A percentile compares a stretch with the other conserved stretches of the same genome.
Conservation (phyloP, 2,797 vertebrate species). For the Aulostomus chinensis region DNA sequence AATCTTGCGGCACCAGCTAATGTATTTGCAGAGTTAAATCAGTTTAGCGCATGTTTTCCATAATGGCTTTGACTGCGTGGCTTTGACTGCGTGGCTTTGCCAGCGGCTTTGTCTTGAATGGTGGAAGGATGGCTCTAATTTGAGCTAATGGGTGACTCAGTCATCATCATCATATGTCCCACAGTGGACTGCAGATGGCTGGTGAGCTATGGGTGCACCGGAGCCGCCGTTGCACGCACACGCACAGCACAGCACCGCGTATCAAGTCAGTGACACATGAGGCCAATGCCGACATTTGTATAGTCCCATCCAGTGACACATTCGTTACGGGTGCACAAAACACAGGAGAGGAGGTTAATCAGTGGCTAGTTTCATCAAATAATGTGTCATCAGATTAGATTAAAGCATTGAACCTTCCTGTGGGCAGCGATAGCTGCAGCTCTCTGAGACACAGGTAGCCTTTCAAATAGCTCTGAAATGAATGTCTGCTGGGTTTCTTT, state of each 20-base stretch:
- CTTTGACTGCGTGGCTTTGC: slow-evolving; percentile 66
- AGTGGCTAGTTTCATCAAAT: slow-evolving; percentile 60
- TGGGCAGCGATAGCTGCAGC: slow-evolving; percentile 36
- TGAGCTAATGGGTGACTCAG: slow-evolving; percentile 78
- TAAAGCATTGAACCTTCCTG: slow-evolving; percentile 60
- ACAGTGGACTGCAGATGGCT: slow-evolving; percentile 65
- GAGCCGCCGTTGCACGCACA: slow-evolving; percentile 23
- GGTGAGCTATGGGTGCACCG: slow-evolving; percentile 57
- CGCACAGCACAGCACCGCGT: slow-evolving; percentile 46
- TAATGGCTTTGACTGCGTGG: slow-evolving; percentile 71
- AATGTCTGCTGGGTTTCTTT: slow-evolving; percentile 42
- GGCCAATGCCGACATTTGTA: slow-evolving; percentile 56
- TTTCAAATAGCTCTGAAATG: slow-evolving; percentile 43
- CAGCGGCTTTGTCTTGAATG: slow-evolving; percentile 59
- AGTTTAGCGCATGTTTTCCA: slow-evolving; percentile 68
- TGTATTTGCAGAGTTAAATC: slow-evolving; percentile 76
- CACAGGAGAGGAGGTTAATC: slow-evolving; percentile 66
- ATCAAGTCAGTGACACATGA: slow-evolving; percentile 63
- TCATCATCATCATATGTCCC: slow-evolving; percentile 64
- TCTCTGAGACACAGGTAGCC: slow-evolving; percentile 7
- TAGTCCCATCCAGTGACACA: slow-evolving; percentile 24
- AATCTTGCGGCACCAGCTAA: slow-evolving; percentile 73
- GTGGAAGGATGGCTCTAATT: slow-evolving; percentile 78
- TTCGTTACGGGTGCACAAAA: slow-evolving; percentile 44
- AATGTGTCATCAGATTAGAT: slow-evolving; percentile 72